Base-by-base conservation (phyloP, 1,140 invertebrate species). In the Chelonus insularis region DNA sequence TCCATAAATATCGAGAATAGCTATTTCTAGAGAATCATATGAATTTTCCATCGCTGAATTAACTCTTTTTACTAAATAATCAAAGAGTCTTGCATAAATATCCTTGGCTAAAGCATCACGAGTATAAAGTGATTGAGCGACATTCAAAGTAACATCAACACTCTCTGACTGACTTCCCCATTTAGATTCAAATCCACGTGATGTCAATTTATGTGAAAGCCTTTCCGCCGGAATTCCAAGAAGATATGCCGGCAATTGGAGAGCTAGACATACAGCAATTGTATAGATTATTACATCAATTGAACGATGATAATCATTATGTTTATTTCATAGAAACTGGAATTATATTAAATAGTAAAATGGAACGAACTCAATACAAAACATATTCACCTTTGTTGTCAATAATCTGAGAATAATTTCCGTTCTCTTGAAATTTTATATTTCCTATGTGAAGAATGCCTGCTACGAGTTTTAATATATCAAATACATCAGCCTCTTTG, bases 391-490 rank as follows among this genome's bases (percentile, higher is more conserved):
- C 85, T 59, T 85, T 77, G 66, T 83, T 81, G 72, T 86, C 79
- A 20, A 77, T 77, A 39, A 90, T 80, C 62, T 81, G 77, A 12
- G 89, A 88, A 72, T 89, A 88, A 80, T 91, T 90, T 64, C 84
- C 87, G 18, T 75, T 74, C 57, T 87, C 83, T 57, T 83, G 80
- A 73, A 91, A 91, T 8, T 78, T 69, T 60, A 91, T 84, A 72
- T 91, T 91, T 64, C 89, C 89, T 36, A 91, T 76, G 72, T 91
- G 89, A 29, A 91, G 77, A 68, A 91, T 84, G 37, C 86, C 88
- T 9, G 88, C 84, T 1, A 90, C 86, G 0, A 90, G 64, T 65
- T 81, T 76, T 6, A 90, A 73, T 37, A 91, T 85, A 63, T 88
- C 84, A 20, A 76, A 81, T 66, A 88, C 82, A 37, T 83, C 84